Evolutionary conservation across 2,888 invertebrate genomes (phyloP).

Genomic region (Zaprionus bogoriensis): DNA sequence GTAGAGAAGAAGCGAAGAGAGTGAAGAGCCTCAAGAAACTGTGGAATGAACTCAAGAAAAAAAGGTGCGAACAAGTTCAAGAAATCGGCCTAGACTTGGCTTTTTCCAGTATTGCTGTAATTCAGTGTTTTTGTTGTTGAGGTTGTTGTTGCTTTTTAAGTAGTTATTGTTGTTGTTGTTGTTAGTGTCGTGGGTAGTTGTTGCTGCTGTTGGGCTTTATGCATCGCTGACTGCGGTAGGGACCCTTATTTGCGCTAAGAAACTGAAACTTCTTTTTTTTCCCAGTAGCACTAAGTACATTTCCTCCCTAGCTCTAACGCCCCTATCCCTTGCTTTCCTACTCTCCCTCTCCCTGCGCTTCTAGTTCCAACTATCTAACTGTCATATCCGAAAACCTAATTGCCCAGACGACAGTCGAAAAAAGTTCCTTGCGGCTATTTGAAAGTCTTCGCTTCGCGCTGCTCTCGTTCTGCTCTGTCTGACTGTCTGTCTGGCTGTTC

Average conservation of each 20-base stretch:
- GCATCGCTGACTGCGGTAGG: conserved; percentile 58
- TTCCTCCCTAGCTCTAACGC: neutral
- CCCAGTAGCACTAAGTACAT: conserved; percentile 29
- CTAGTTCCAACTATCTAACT: conserved; percentile 10
- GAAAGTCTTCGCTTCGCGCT: conserved; percentile 35
- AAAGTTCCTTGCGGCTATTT: conserved; percentile 46
- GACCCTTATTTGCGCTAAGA: neutral
- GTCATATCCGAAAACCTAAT: conserved; percentile 56
- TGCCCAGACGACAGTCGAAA: conserved; percentile 52
- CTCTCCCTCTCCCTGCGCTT: neutral
- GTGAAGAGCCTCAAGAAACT: neutral
- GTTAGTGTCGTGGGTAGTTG: neutral
- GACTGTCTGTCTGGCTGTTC: neutral
- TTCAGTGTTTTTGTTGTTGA: conserved; percentile 1
- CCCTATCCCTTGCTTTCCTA: neutral
- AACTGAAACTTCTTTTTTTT: neutral
- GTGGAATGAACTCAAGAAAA: conserved; percentile 37
- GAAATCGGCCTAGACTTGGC: conserved; percentile 20
- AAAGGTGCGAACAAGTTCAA: conserved; percentile 23
- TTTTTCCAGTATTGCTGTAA: neutral
- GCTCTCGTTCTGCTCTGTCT: neutral
- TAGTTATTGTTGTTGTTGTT: conserved; percentile 1
- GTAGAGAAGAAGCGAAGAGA: neutral
- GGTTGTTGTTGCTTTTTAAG: neutral
- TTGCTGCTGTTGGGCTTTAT: conserved; percentile 45